phyloP scores from a whole-genome alignment of 2,888 invertebrate genomes.

The Pseudococcus jackbeardsleyi region DNA sequence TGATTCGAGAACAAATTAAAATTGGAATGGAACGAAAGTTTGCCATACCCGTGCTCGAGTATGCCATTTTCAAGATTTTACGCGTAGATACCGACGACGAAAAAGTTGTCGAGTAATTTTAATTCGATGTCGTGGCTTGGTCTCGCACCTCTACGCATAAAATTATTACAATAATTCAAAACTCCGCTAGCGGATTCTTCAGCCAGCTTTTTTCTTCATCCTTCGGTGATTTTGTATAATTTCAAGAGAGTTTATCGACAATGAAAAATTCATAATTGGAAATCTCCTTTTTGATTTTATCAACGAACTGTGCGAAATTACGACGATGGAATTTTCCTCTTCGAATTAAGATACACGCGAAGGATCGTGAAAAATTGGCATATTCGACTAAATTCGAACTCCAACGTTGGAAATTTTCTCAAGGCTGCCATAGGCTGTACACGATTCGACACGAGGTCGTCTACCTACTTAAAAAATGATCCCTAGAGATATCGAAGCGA shows the following conservation, averaged over 20 bases:
- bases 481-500: constrained; percentile 1
- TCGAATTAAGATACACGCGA: not conserved
- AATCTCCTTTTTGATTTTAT: not conserved
- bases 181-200: not conserved
- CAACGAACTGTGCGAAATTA: not conserved
- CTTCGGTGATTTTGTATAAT: not conserved
- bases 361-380: not conserved
- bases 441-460: not conserved
- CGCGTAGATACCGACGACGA: not conserved
- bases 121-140: not conserved
- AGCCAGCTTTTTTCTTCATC: not conserved
- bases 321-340: not conserved
- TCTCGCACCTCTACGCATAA: not conserved
- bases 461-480: not conserved
- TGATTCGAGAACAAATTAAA: not conserved
- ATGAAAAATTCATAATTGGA: not conserved
- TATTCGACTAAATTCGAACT: not conserved
- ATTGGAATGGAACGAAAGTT: not conserved
- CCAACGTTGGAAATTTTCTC: not conserved
- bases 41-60: not conserved
- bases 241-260: not conserved
- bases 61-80: not conserved
- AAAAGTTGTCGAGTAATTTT: constrained; percentile 12
- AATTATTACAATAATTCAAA: constrained; percentile 9
- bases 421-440: not conserved